Evolutionary conservation across 2,113 vertebrate species (phyloP), one percentile per base, ranked within the genome.

Genomic region (Oreochromis niloticus): DNA sequence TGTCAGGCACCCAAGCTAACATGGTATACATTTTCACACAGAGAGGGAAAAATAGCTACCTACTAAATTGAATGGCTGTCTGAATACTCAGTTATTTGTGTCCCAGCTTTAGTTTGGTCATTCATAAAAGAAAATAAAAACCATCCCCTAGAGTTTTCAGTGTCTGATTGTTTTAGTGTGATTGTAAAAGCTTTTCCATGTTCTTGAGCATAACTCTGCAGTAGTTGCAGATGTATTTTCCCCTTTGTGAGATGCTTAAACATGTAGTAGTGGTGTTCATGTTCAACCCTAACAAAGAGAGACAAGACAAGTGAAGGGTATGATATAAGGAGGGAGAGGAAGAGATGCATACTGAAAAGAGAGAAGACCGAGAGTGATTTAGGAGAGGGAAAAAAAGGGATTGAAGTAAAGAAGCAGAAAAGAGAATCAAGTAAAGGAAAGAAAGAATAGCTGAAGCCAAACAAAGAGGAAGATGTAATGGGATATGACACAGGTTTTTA

Each of bases 161-260:
- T 55, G 73, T 89, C 52, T 56, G 22, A 50, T 80, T 50, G 57
- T 88, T 85, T 91, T 12, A 48, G 61, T 56, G 30, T 3, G 17
- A 61, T 79, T 27, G n/a, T 93, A 90, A 95, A 94, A 94, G 92
- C 90, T 80, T 95, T 95, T 92, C 85, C 63, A 43, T 95, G 91
- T 95, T 87, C 59, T 57, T 27, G 48, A 83, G 80, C n/a, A 11
- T 89, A 52, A 34, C 61, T 32, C 50, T 43, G 36, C 56, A 54
- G 5, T n/a, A 48, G 80, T 87, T 46, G n/a, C 24, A 36, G 52
- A 84, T 61, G 30, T 43, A 81, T 87, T 85, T 75, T 54, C 13
- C 39, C 6, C 8, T 55, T 59, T 61, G 41, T n/a, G 30, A 81
- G 82, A 79, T 30, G 32, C 61, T 85, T 30, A 43, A 88, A 91